phyloP scores from a whole-genome alignment of 2,888 invertebrate species.

The Eupithecia vulgata region DNA sequence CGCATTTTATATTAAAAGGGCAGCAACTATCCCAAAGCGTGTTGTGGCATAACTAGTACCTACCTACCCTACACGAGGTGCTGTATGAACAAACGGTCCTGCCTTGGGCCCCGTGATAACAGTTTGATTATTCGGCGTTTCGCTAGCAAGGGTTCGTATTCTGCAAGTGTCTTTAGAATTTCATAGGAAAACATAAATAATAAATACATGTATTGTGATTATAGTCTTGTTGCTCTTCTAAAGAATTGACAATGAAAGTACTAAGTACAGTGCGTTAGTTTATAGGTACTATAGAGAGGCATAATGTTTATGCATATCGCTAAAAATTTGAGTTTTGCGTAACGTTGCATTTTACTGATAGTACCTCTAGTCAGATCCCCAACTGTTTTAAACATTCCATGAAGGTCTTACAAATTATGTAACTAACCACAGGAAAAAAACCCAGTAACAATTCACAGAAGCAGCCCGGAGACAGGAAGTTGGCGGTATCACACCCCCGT shows the following conservation, averaged over 20 bases:
- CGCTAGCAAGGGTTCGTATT: slow-evolving; percentile 5
- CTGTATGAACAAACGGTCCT: slow-evolving; percentile 52
- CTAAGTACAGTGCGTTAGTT: background rate
- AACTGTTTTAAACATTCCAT: background rate
- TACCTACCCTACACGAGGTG: slow-evolving; percentile 44
- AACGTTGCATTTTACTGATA: background rate
- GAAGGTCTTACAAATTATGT: background rate
- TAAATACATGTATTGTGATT: background rate
- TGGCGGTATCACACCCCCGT: too few species aligned
- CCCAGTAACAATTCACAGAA: too few species aligned
- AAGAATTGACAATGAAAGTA: background rate
- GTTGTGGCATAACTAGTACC: slow-evolving; percentile 53
- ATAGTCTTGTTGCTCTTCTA: background rate
- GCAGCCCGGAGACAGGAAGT: too few species aligned
- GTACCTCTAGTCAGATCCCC: background rate
- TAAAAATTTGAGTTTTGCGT: background rate
- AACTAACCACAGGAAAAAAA: too few species aligned
- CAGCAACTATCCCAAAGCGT: slow-evolving; percentile 48
- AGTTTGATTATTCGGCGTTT: slow-evolving; percentile 66
- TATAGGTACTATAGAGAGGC: too few species aligned
- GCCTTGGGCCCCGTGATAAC: slow-evolving; percentile 65
- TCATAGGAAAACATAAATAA: background rate
- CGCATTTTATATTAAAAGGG: slow-evolving; percentile 12
- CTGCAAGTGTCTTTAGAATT: background rate
- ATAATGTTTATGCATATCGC: background rate